Evolutionary conservation across 2,888 invertebrate species (phyloP).

Genomic region (Reticulitermes lucifugus): DNA sequence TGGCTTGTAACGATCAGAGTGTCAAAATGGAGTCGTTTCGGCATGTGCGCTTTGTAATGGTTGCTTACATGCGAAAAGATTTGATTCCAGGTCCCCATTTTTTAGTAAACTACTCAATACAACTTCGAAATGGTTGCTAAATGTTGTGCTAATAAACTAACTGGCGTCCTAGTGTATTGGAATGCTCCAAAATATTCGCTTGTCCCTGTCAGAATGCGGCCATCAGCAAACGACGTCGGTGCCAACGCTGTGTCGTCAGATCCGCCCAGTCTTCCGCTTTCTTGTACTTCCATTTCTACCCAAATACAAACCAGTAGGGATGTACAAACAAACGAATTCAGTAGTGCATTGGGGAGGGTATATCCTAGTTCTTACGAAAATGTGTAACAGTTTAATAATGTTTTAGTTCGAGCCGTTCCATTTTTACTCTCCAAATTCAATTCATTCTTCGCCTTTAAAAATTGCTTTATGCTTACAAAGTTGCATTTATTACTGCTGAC

Average conservation of each 20-base stretch:
- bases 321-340: background rate
- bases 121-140: background rate
- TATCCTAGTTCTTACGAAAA: no score
- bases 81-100: background rate
- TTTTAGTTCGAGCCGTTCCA: no score
- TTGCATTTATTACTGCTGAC: no score
- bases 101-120: background rate
- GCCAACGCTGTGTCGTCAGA: background rate
- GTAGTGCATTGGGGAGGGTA: no score
- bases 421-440: no score
- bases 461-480: no score
- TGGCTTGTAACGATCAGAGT: background rate
- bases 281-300: background rate
- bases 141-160: background rate
- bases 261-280: background rate
- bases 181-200: conserved; percentile 13
- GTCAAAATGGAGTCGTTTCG: background rate
- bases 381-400: no score
- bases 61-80: no score
- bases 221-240: background rate
- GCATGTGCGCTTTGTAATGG: no score
- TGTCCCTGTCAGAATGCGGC: background rate
- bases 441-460: no score
- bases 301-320: background rate
- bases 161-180: background rate